Base-by-base conservation (phyloP, 2,888 invertebrate species). In the Gymnocheta viridis region DNA sequence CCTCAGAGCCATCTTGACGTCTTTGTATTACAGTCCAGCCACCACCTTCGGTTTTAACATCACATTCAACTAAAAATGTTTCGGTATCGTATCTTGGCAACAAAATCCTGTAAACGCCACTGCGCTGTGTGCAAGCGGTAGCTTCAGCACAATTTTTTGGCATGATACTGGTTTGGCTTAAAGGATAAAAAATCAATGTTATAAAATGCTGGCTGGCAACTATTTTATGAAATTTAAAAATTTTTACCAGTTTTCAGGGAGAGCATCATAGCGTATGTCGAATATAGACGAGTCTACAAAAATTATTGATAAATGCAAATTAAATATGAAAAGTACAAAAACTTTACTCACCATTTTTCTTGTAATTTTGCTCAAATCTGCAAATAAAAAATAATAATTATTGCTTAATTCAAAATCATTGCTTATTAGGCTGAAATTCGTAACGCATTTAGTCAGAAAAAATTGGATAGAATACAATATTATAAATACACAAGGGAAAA, bases 1-100 rank as follows among this genome's bases (percentile, higher is more conserved):
- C 54, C 4, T 38, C 67, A 0, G 72, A 80, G 4, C 80, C 80
- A 41, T 80, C 80, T 35, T 73, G 80, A 22, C 80, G 80, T 38
- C 66, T 47, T 14, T 80, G 80, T 12, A 80, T 19, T 10, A 80
- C 4, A 27, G 49, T n/a, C 80, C 80, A 80, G 10, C 22, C 66
- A n/a, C 80, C 73, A 17, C 41, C 49, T 19, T 47, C 19, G 1
- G 80, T 73, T 17, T 49, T 67, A 1, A 41, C 51, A 67, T 80
- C 80, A 32, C 80, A 80, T 24, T 58, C 72, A 0, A 80, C 80
- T 27, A 60, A 10, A 29, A 80, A 73, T 27, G 80, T 38, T 38
- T 58, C 58, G n/a, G 10, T 32, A 22, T 51, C 51, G 12, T 49
- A 67, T 3, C 38, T 14, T 6, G 49, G 7, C 2, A 66, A 3